These are phyloP conservation scores for Actias luna DNA, from an alignment of 2,888 invertebrate genomes.

Conservation along the genomic window DNA sequence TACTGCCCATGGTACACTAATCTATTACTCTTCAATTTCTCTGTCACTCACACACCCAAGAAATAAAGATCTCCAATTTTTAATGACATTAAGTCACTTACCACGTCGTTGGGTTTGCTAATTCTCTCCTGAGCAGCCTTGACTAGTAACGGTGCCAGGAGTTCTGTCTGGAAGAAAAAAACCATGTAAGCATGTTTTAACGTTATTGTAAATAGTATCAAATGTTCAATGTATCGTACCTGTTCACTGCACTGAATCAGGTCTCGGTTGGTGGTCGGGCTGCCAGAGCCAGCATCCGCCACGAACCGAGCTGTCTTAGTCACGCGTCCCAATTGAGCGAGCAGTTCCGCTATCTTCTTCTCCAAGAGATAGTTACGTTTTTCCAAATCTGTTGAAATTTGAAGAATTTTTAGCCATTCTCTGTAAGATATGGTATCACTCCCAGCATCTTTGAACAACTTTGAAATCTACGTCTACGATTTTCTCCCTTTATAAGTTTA, in stretches of 20 bases:
- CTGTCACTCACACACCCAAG: too few relatives aligned
- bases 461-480: too few relatives aligned
- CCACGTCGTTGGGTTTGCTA: conserved; percentile 50
- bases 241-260: conserved; percentile 49
- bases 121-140: conserved; percentile 64
- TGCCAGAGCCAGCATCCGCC: conserved; percentile 62
- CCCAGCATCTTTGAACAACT: too few relatives aligned
- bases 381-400: conserved; percentile 83
- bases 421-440: neutral
- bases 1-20: too few relatives aligned
- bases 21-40: too few relatives aligned
- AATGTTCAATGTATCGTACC: conserved; percentile 31
- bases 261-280: conserved; percentile 27
- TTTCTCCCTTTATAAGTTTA: too few relatives aligned
- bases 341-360: conserved; percentile 92
- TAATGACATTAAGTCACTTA: conserved; percentile 26
- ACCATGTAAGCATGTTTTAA: neutral
- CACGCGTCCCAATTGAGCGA: conserved; percentile 92
- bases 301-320: conserved; percentile 95
- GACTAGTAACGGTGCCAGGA: conserved; percentile 65
- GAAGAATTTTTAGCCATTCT: neutral
- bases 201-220: neutral
- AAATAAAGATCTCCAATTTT: too few relatives aligned
- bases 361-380: conserved; percentile 94
- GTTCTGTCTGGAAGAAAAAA: conserved; percentile 51